Base-by-base conservation (phyloP, 2,888 invertebrate genomes). In the Lasioglossum villosulum region DNA sequence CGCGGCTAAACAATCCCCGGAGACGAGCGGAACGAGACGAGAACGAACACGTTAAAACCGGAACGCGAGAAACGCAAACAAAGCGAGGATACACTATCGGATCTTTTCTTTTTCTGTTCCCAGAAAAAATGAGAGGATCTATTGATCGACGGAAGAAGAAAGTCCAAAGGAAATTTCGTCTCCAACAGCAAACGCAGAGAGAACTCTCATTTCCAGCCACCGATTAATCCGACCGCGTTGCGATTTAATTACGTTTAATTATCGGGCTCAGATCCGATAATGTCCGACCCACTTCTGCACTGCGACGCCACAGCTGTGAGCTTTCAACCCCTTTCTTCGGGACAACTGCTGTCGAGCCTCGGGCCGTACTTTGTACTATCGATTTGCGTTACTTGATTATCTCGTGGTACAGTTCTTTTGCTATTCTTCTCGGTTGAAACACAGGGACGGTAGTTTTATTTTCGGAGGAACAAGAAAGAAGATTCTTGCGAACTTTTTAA, bases 41-140 rank as follows among this genome's bases (percentile, higher is more conserved):
- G 84, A 56, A 56, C 84, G 84, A 30, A 16, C 30, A 14, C 27
- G 30, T 14, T 34, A 34, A 66, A 66, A 34, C 34, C 66, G 66
- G 66, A 66, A 66, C 66, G 66, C 84, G 84, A 72, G 83, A 83
- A 78, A 52, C 23, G 66, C 42, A 5, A 56, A 74, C 73, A 71
- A 39, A 42, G 23, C 8, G 34, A n/a, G 56, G 59, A 71, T 66
- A 23, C n/a, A 12, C 68, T 34, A 72, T 78, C 66, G 52, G 27
- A 59, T 59, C 59, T n/a, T 14, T 12, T 14, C 59, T 5, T 30
- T 27, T 6, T 30, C 5, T 6, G 16, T 42, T 16, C 63, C 16
- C 5, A 30, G 63, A 63, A 2, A 42, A 27, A 12, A 30, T 48
- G 39, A 70, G 72, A 70, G 72, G 42, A 73, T 34, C 71, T 75